Evolutionary conservation across 2,113 vertebrate genomes (phyloP).

Genomic region (Dasypus novemcinctus): DNA sequence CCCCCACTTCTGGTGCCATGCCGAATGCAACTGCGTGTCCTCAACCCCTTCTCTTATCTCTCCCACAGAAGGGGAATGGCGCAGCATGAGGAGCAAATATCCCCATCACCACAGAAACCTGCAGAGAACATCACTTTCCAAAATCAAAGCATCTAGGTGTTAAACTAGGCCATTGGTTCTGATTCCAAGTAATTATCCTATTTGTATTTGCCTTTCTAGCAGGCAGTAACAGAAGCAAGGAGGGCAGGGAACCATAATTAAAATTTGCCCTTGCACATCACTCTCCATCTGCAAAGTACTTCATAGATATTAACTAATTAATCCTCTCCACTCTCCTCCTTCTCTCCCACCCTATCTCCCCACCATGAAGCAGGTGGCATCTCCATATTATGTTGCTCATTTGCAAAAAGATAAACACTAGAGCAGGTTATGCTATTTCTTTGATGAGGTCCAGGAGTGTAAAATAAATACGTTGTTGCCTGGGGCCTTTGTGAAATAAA

Average conservation of each 20-base stretch:
- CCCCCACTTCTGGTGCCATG: neutral
- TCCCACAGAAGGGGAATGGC: neutral
- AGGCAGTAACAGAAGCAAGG: neutral
- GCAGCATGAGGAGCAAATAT: neutral
- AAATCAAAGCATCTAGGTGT: neutral
- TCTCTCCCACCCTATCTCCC: neutral
- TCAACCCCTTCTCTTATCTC: neutral
- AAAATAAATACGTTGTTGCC: slow-evolving; percentile 64
- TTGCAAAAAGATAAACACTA: slow-evolving; percentile 61
- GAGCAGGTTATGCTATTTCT: slow-evolving; percentile 34
- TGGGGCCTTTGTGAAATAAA: slow-evolving; percentile 69
- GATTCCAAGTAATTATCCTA: slow-evolving; percentile 25
- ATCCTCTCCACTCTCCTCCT: slow-evolving; percentile 24
- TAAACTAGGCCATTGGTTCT: slow-evolving; percentile 25
- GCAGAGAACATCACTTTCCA: neutral
- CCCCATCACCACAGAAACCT: neutral
- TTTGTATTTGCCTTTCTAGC: neutral
- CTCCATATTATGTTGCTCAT: slow-evolving; percentile 31
- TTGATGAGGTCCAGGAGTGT: slow-evolving; percentile 61
- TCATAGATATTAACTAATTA: slow-evolving; percentile 58
- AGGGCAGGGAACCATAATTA: slow-evolving; percentile 22
- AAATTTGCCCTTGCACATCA: slow-evolving; percentile 53
- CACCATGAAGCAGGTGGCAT: slow-evolving; percentile 56
- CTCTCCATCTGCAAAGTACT: slow-evolving; percentile 56
- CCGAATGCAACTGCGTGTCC: neutral